Evolutionary conservation across 2,888 invertebrate genomes (phyloP).

Genomic region (Thysanoteuthis rhombus): DNA sequence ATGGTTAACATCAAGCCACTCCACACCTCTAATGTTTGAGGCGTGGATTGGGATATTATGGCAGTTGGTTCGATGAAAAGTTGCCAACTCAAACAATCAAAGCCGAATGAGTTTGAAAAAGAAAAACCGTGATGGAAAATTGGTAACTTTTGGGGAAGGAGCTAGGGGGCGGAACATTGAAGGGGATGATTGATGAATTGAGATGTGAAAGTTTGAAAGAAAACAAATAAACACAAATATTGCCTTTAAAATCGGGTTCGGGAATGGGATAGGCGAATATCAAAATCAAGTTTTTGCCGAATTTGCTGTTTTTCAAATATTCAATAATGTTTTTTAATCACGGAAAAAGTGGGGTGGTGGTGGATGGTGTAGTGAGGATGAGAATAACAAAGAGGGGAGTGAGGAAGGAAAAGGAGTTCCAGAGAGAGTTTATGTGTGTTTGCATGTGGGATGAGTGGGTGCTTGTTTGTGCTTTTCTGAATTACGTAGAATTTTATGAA

Average conservation of each 20-base stretch:
- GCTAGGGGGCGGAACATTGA: not conserved
- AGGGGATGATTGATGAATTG: not conserved
- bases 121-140: not conserved
- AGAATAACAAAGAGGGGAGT: not conserved
- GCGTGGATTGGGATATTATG: too few species aligned
- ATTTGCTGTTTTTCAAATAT: not conserved
- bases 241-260: not conserved
- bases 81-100: not conserved
- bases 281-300: not conserved
- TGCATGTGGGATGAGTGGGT: too few species aligned
- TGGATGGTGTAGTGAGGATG: not conserved
- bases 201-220: not conserved
- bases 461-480: too few species aligned
- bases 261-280: not conserved
- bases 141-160: not conserved
- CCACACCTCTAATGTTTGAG: too few species aligned
- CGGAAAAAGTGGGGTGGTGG: not conserved
- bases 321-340: not conserved
- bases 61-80: not conserved
- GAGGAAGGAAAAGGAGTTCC: not conserved
- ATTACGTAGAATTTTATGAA: too few species aligned
- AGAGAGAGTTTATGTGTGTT: too few species aligned
- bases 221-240: not conserved
- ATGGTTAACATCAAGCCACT: too few species aligned
- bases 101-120: not conserved